Base-by-base conservation (phyloP, 2,888 invertebrate species). In the Stramonita haemastoma region DNA sequence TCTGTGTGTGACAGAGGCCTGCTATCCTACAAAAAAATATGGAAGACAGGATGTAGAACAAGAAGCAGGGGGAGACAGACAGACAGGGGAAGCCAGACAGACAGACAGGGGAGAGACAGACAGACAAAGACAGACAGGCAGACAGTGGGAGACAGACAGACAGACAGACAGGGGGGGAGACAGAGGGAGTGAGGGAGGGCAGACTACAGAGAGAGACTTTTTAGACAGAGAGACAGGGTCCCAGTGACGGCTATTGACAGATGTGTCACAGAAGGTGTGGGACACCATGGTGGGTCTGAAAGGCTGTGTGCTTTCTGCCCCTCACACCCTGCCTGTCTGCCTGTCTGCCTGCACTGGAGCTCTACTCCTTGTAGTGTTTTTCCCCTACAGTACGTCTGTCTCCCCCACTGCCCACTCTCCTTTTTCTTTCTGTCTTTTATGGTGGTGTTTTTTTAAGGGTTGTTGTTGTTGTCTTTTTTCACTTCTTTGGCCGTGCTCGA, bases 231-330 rank as follows among this genome's bases (percentile, higher is more conserved):
- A 73, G 17, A 87, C 26, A 22, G 17, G 87, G 34, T 57, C 81
- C 26, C 87, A 81, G 87, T 46, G 46, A n/a, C 34, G 22, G 77
- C 13, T 87, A 87, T 87, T 79, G 87, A 81, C 87, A 81, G 81
- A 81, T n/a, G 57, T 87, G 87, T 87, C 87, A 34, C 29, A 79
- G 0, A n/a, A 57, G 81, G 60, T 34, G 36, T 70, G 46, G 17
- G 87, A 4, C 5, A 34, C 36, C 29, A 26, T 66, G 66, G 17
- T 22, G 34, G 66, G 46, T 36, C 70, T 87, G n/a, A 87, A 87
- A 87, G 73, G 87, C n/a, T 32, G 26, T 73, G 19, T 73, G 29
- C 60, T 46, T 73, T 87, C 22, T 4, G 36, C 36, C 46, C 29
- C 73, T 34, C 36, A 73, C 73, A 87, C 66, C 60, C 2, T 34